phyloP scores from a whole-genome alignment of 2,888 invertebrate species.

The Athalia cordata region DNA sequence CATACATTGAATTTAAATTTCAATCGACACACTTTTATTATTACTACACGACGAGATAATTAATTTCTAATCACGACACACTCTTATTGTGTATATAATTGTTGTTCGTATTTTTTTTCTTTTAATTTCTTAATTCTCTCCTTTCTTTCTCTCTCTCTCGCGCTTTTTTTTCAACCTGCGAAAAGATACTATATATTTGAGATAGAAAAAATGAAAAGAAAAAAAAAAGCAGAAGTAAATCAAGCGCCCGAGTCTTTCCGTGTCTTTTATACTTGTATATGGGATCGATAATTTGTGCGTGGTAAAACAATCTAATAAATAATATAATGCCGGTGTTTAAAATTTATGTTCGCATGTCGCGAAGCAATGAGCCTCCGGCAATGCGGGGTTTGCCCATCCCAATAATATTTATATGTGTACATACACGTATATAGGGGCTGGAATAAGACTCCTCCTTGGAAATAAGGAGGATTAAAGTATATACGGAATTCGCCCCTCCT shows the following conservation, averaged over 20 bases:
- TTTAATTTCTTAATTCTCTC: not conserved
- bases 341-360: slow-evolving; percentile 65
- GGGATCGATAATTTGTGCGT: slow-evolving; percentile 48
- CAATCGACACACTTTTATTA: no score
- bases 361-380: slow-evolving; percentile 41
- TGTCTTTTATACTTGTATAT: not conserved
- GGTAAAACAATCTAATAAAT: slow-evolving; percentile 67
- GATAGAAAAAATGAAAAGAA: no score
- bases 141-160: no score
- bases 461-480: slow-evolving; percentile 42
- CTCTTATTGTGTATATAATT: no score
- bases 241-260: not conserved
- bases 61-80: no score
- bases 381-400: slow-evolving; percentile 28
- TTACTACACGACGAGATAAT: no score
- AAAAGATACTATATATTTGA: no score
- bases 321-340: slow-evolving; percentile 58
- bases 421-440: not conserved
- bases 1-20: no score
- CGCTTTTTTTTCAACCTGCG: no score
- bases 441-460: slow-evolving; percentile 38
- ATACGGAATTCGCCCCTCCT: slow-evolving; percentile 15
- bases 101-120: not conserved
- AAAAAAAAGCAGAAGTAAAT: not conserved
- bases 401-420: no score